Conservation (phyloP, 2,888 invertebrate genomes). For the Cinara cedri region DNA sequence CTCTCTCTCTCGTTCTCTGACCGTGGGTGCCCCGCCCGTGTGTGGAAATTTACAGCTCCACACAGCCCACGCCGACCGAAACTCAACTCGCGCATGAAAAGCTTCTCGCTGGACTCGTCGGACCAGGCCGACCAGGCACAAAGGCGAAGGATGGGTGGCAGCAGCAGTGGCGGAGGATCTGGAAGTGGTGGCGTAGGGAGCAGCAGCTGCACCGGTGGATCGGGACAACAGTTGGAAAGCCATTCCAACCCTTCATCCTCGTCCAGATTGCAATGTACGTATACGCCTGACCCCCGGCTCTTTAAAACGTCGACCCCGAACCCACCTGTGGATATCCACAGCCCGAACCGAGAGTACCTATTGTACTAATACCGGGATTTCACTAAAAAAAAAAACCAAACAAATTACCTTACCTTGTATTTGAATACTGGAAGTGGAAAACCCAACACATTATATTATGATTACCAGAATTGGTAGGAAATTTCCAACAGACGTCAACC, state of each 20-base stretch:
- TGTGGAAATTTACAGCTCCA: conserved; percentile 72
- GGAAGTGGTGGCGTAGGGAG: conserved; percentile 73
- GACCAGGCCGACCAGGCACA: conserved; percentile 86
- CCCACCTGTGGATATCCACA: not conserved
- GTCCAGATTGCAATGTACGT: conserved; percentile 70
- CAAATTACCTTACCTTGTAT: not conserved
- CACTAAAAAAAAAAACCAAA: not conserved
- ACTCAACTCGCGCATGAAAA: conserved; percentile 97
- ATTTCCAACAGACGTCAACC: not conserved
- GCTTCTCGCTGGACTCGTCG: conserved; percentile 93
- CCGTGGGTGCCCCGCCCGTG: conserved; percentile 46
- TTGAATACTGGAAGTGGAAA: too few relatives aligned
- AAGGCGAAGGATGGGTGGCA: conserved; percentile 66
- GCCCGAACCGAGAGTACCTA: not conserved
- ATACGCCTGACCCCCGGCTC: conserved; percentile 19
- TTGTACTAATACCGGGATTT: not conserved
- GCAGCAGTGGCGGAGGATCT: conserved; percentile 73
- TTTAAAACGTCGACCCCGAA: not conserved
- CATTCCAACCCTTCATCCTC: conserved; percentile 68
- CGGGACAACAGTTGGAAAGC: conserved; percentile 60
- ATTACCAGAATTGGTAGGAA: not conserved
- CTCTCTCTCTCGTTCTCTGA: conserved; percentile 39
- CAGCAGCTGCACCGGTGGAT: conserved; percentile 77
- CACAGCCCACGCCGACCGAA: conserved; percentile 95
- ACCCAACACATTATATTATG: too few relatives aligned